Evolutionary conservation across 2,888 invertebrate genomes (phyloP), one percentile per base, ranked within the genome.

Genomic region (Amphipoea lucens): DNA sequence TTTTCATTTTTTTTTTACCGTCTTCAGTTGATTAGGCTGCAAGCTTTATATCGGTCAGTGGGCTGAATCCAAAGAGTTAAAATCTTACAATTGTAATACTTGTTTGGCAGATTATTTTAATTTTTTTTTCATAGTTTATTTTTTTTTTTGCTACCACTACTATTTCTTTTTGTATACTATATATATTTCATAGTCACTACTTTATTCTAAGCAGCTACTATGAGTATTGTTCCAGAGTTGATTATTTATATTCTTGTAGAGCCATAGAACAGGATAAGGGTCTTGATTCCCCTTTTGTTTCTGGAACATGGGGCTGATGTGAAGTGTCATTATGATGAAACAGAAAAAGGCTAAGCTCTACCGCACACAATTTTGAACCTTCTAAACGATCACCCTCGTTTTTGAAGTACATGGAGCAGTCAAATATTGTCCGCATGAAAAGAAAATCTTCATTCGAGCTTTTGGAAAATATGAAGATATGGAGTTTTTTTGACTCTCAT

Each of bases 261-360:
- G 11, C 5, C 20, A 17, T 4, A 63, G 20, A n/a, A 51, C 23
- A 60, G 73, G 48, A 48, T 12, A 48, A 48, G 63, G 9, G 68
- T 69, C 79, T 73, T 79, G 73, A 83, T 73, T 70, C 65, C 51
- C 29, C 76, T 74, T 73, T 85, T 76, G 67, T 82, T 63, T 23
- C 60, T 66, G 48, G 45, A 62, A 12, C 54, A 65, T 68, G 65
- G 65, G 65, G 71, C 71, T 74, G 57, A 48, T 71, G 60, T 79
- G 54, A 69, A 83, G 86, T 66, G 66, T 68, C 76, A 76, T 85
- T 79, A 65, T 20, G 68, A 51, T 62, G 68, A 72, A 76, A 48
- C 68, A 69, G 82, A 79, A 68, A 85, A 86, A 79, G 48, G 74
- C 66, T 79, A 23, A 79, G 79, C 83, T 54, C 63, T 48, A 76